These are phyloP conservation scores for Lithobates pipiens DNA, from an alignment of 2,797 vertebrate genomes.

Conservation along the genomic window DNA sequence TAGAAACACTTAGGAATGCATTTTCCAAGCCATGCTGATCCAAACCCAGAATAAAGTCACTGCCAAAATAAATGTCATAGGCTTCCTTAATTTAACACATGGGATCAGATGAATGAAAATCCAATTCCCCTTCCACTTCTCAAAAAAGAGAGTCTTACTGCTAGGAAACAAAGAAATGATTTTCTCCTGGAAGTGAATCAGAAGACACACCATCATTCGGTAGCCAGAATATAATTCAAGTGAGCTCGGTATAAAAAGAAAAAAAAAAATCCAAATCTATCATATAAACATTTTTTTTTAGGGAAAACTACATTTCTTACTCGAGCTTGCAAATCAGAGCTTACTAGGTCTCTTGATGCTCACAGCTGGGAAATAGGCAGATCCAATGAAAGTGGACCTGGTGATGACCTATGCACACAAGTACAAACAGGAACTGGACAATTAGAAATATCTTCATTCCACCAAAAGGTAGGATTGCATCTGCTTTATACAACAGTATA, in stretches of 20 bases:
- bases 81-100: slow-evolving; percentile 66
- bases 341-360: slow-evolving; percentile 51
- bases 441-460: slow-evolving; percentile 66
- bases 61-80: slow-evolving; percentile 65
- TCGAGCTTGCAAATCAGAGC: slow-evolving; percentile 42
- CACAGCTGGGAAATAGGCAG: slow-evolving; percentile 65
- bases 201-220: slow-evolving; percentile 74
- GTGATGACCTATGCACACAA: slow-evolving; percentile 67
- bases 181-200: slow-evolving; percentile 75
- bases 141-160: slow-evolving; percentile 66
- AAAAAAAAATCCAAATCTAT: slow-evolving; percentile 68
- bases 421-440: slow-evolving; percentile 68
- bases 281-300: slow-evolving; percentile 65
- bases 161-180: slow-evolving; percentile 74
- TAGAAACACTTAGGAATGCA: slow-evolving; percentile 65
- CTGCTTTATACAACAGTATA: slow-evolving; percentile 11
- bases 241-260: slow-evolving; percentile 69
- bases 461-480: slow-evolving; percentile 74
- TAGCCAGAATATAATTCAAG: slow-evolving; percentile 75
- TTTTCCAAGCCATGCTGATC: slow-evolving; percentile 58
- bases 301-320: slow-evolving; percentile 55
- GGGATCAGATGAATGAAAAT: slow-evolving; percentile 69
- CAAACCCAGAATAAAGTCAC: slow-evolving; percentile 47
- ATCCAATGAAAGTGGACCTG: slow-evolving; percentile 62
- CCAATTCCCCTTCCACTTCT: slow-evolving; percentile 68